Conservation (phyloP, 2,113 vertebrate species). For the Chlorodrepanis virens region DNA sequence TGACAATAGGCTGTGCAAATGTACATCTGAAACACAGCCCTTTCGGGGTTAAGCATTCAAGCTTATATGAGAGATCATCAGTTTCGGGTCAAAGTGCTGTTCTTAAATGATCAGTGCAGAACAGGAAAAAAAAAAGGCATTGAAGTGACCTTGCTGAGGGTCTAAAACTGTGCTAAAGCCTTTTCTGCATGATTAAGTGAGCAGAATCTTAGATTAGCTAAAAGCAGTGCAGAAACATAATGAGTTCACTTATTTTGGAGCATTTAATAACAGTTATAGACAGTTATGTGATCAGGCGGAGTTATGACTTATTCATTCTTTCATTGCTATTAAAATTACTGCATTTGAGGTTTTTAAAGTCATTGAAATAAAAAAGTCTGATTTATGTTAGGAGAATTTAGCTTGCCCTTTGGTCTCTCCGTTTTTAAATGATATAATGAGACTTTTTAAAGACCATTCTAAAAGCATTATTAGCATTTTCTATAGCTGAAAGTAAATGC, state of each 20-base stretch:
- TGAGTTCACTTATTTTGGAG: conserved; percentile 86
- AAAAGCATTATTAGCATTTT: conserved; percentile 92
- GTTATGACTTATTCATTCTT: conserved; percentile 88
- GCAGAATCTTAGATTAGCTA: conserved; percentile 84
- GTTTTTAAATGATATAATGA: conserved; percentile 95
- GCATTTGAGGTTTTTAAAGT: conserved; percentile 86
- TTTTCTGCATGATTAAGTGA: conserved; percentile 85
- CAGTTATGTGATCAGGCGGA: conserved; percentile 88
- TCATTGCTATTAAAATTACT: conserved; percentile 88
- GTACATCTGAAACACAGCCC: conserved; percentile 67
- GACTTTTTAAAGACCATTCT: conserved; percentile 95
- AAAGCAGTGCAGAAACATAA: conserved; percentile 85
- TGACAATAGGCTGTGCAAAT: conserved; percentile 69
- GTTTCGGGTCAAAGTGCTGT: conserved; percentile 78
- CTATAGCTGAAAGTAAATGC: conserved; percentile 84
- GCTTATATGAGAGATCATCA: conserved; percentile 74
- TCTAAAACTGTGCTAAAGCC: conserved; percentile 79
- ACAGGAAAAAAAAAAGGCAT: conserved; percentile 70
- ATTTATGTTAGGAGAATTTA: conserved; percentile 94
- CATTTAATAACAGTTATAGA: conserved; percentile 90
- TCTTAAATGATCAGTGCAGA: conserved; percentile 79
- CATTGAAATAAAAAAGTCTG: conserved; percentile 88
- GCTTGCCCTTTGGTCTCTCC: conserved; percentile 90
- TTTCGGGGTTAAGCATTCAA: conserved; percentile 70
- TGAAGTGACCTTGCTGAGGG: conserved; percentile 81